A percentile compares a stretch with the other conserved stretches of the same genome.
phyloP scores from a whole-genome alignment of 2,797 vertebrate genomes.

The Phaenicophaeus curvirostris region DNA sequence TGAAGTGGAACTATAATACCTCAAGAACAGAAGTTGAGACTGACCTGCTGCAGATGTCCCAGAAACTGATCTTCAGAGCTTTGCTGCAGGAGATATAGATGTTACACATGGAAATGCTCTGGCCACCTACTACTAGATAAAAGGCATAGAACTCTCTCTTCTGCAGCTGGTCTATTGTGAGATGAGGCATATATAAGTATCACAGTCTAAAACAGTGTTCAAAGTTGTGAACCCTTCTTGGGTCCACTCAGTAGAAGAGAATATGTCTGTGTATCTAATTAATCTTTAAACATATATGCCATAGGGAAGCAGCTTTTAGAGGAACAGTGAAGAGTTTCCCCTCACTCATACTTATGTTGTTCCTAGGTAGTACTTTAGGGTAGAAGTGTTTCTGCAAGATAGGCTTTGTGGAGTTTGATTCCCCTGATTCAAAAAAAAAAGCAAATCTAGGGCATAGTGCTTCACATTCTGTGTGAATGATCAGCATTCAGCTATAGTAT shows the following conservation, averaged over 20 bases:
- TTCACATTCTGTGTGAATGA: neutral
- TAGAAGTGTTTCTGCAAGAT: neutral
- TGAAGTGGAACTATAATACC: neutral
- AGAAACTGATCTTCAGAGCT: neutral
- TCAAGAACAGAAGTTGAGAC: neutral
- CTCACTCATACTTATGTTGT: neutral
- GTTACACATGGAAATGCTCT: neutral
- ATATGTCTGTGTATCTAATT: neutral
- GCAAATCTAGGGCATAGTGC: neutral
- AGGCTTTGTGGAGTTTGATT: neutral
- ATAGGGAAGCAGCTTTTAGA: neutral
- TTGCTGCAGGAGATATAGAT: neutral
- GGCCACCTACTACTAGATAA: neutral
- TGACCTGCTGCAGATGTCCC: neutral
- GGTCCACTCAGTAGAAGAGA: neutral
- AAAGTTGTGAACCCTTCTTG: neutral
- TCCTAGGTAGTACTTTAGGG: neutral
- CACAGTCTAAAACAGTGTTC: neutral
- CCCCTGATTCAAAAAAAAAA: neutral
- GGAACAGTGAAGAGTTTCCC: neutral
- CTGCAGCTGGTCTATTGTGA: neutral
- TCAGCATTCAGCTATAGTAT: neutral
- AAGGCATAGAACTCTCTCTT: slow-evolving; percentile 4
- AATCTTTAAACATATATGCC: neutral
- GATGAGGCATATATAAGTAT: neutral